These are phyloP conservation scores for Crematogaster levior DNA, from an alignment of 2,888 invertebrate genomes.

Conservation along the genomic window DNA sequence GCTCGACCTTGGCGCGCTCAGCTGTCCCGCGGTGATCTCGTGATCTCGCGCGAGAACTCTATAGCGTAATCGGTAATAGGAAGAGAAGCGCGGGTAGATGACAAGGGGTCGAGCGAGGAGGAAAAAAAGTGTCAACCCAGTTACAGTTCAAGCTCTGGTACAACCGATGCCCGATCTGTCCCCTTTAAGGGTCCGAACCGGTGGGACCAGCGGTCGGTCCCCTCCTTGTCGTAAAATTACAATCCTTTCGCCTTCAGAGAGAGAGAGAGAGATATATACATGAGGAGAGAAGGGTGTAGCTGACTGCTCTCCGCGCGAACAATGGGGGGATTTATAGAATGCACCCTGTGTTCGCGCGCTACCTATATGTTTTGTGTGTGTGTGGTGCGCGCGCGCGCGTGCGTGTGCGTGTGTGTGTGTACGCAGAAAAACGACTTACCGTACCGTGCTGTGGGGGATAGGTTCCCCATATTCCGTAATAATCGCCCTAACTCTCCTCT, in stretches of 20 bases:
- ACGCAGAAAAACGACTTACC: constrained; percentile 35
- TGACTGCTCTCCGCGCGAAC: constrained; percentile 51
- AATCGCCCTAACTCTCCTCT: constrained; percentile 30
- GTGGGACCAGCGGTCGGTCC: constrained; percentile 32
- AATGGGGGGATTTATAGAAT: constrained; percentile 54
- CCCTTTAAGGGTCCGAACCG: constrained; percentile 64
- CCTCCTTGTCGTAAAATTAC: constrained; percentile 56
- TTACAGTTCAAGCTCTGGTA: constrained; percentile 15
- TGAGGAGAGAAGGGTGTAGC: constrained; percentile 29
- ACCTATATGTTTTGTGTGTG: background rate
- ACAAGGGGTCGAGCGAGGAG: background rate
- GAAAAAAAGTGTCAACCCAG: constrained; percentile 44
- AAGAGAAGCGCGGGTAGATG: constrained; percentile 25
- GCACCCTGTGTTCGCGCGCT: constrained; percentile 41
- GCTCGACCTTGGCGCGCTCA: constrained; percentile 54
- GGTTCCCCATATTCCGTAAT: constrained; percentile 19
- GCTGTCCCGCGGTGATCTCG: constrained; percentile 52
- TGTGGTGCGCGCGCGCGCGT: background rate
- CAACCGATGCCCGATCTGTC: constrained; percentile 55
- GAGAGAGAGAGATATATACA: background rate
- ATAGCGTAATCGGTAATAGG: constrained; percentile 33
- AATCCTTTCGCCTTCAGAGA: constrained; percentile 49
- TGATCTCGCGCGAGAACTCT: constrained; percentile 35
- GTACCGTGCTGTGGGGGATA: background rate
- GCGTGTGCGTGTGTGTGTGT: background rate